Conservation (phyloP, 30 jellyfish, hydroid and myxozoan species). For the Turritopsis dohrnii region DNA sequence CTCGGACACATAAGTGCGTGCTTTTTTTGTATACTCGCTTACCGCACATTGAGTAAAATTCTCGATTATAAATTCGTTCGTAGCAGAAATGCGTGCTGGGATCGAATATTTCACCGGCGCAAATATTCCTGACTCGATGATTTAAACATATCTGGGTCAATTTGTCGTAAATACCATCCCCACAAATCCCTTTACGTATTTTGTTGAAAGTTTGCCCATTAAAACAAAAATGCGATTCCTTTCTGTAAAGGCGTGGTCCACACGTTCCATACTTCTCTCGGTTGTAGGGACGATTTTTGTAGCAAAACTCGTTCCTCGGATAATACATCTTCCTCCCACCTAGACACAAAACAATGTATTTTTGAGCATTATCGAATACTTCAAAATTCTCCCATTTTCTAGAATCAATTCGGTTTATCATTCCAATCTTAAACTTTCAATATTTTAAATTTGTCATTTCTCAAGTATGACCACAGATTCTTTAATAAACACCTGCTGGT, state of each 20-base stretch:
- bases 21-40: slow-evolving; percentile 1
- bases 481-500: too few relatives aligned
- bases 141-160: slow-evolving; percentile 15
- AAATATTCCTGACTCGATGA: slow-evolving; percentile 1
- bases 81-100: slow-evolving; percentile 23
- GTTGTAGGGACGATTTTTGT: slow-evolving; percentile 15
- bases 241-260: slow-evolving; percentile 12
- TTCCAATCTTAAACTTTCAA: too few relatives aligned
- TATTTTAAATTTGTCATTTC: too few relatives aligned
- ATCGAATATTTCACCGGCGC: slow-evolving; percentile 29
- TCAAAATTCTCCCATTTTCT: too few relatives aligned
- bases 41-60: slow-evolving; percentile 9
- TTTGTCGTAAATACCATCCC: slow-evolving; percentile 1
- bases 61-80: slow-evolving; percentile 18
- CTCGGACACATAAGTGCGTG: slow-evolving; percentile 8
- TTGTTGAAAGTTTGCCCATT: slow-evolving; percentile 14
- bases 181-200: slow-evolving; percentile 26
- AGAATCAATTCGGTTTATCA: too few relatives aligned
- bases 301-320: slow-evolving; percentile 9
- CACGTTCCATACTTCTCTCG: slow-evolving; percentile 1
- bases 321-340: slow-evolving; percentile 4
- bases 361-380: too few relatives aligned
- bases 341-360: not conserved
- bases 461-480: too few relatives aligned
- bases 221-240: slow-evolving; percentile 8